phyloP scores from a whole-genome alignment of 2,113 vertebrate genomes.

The Leiothrix lutea region DNA sequence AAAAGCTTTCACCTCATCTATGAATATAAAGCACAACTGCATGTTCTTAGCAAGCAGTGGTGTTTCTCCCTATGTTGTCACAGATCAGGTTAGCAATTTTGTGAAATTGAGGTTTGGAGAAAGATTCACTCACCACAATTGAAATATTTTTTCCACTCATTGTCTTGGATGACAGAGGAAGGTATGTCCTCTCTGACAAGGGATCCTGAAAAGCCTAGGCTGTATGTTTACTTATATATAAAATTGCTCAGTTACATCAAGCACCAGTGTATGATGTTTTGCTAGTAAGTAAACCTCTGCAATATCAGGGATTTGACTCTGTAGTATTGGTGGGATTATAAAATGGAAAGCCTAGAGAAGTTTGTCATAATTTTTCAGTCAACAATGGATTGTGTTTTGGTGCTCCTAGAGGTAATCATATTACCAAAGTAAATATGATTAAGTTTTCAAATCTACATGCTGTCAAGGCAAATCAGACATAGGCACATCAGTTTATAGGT shows the following conservation, averaged over 20 bases:
- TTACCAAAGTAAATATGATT: neutral
- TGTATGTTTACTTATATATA: neutral
- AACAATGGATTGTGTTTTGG: neutral
- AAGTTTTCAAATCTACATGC: neutral
- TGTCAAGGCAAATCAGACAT: neutral
- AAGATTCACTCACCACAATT: neutral
- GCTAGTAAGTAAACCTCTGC: neutral
- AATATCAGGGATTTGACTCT: neutral
- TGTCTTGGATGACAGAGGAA: neutral
- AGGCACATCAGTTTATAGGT: neutral
- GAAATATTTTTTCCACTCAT: neutral
- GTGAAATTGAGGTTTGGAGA: neutral
- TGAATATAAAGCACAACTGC: neutral
- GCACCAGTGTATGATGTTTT: neutral
- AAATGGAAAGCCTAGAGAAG: neutral
- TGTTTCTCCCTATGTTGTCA: neutral
- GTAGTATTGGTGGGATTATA: neutral
- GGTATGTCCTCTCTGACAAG: neutral
- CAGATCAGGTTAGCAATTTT: neutral
- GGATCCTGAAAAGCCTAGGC: neutral
- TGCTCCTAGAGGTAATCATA: neutral
- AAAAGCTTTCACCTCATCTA: neutral
- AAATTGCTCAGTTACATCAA: neutral
- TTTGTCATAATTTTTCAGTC: neutral
- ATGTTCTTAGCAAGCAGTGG: neutral